These are phyloP conservation scores for Drosophila pruinosa DNA, from an alignment of 1,140 invertebrate species.

Conservation along the genomic window DNA sequence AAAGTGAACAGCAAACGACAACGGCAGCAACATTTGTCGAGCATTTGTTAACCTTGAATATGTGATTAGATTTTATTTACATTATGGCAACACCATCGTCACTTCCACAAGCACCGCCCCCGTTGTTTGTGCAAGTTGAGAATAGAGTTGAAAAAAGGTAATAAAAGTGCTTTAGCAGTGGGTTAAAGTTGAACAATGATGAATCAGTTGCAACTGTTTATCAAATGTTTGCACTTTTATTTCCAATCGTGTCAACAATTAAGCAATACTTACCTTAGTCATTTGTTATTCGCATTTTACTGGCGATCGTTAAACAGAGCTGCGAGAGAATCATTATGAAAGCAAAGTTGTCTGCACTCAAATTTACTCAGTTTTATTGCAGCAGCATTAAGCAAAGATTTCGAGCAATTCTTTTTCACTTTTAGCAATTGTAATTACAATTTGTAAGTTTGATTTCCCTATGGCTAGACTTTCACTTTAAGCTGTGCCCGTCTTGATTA, in stretches of 20 bases:
- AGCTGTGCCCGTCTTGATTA: constrained; percentile 20
- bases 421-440: neutral
- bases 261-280: neutral
- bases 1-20: constrained; percentile 46
- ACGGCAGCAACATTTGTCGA: constrained; percentile 29
- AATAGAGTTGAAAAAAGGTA: neutral
- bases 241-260: neutral
- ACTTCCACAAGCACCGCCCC: neutral
- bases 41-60: constrained; percentile 70
- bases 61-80: constrained; percentile 75
- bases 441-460: constrained; percentile 7
- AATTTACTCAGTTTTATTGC: no score
- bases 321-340: neutral
- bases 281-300: neutral
- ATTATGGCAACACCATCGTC: constrained; percentile 25
- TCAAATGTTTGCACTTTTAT: neutral
- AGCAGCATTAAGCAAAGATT: no score
- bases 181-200: constrained; percentile 12
- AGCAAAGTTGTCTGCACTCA: no score
- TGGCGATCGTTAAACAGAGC: neutral
- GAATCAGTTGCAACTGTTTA: constrained; percentile 5
- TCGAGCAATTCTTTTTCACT: neutral
- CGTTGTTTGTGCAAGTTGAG: neutral
- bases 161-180: neutral
- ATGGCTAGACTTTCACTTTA: constrained; percentile 56